Conservation (phyloP, 2,888 invertebrate genomes). For the Caenorhabditis sp. region DNA sequence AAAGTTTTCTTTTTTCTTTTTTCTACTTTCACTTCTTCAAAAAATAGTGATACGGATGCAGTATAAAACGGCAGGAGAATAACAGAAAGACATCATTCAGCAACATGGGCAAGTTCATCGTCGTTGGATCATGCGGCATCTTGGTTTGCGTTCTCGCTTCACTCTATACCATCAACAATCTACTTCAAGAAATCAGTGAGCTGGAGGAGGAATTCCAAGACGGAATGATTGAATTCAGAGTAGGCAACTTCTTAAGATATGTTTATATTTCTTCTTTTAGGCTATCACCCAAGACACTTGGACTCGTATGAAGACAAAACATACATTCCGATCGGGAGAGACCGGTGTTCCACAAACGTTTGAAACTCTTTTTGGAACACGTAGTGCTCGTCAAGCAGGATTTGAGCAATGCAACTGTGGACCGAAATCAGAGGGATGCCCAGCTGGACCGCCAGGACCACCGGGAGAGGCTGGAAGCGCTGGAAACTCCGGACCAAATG, state of each 20-base stretch:
- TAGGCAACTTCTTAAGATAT: slow-evolving; percentile 24
- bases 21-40: slow-evolving; percentile 26
- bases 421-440: slow-evolving; percentile 71
- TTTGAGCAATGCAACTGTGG: slow-evolving; percentile 76
- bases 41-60: not conserved
- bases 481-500: slow-evolving; percentile 71
- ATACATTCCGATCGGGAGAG: slow-evolving; percentile 69
- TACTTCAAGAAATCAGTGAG: slow-evolving; percentile 68
- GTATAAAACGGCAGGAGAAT: slow-evolving; percentile 2
- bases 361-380: slow-evolving; percentile 71
- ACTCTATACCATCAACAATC: slow-evolving; percentile 63
- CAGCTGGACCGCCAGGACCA: slow-evolving; percentile 76
- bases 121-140: slow-evolving; percentile 67
- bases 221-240: slow-evolving; percentile 73
- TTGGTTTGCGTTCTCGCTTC: slow-evolving; percentile 64
- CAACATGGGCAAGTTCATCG: slow-evolving; percentile 70
- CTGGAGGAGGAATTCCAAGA: slow-evolving; percentile 69
- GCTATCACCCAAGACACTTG: slow-evolving; percentile 72
- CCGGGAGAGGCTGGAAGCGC: slow-evolving; percentile 72
- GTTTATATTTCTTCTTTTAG: slow-evolving; percentile 34
- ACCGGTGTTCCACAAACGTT: slow-evolving; percentile 70
- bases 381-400: slow-evolving; percentile 69
- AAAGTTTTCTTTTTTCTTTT: not conserved
- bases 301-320: slow-evolving; percentile 70
- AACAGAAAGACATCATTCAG: slow-evolving; percentile 29